These are phyloP conservation scores for Zeus faber DNA, from an alignment of 2,113 vertebrate species.

Conservation along the genomic window DNA sequence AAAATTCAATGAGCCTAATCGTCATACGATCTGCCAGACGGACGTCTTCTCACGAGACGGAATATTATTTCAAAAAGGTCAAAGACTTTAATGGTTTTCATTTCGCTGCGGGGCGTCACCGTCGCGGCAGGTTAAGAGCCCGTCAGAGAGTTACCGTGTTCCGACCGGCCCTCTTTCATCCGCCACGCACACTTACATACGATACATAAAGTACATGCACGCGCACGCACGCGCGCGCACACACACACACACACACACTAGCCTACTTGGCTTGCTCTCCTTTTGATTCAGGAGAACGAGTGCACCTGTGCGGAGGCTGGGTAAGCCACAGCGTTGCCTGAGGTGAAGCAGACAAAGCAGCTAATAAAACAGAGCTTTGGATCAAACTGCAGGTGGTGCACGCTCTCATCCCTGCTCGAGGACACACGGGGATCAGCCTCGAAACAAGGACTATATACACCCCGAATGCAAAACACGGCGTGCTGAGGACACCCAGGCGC, in stretches of 20 bases:
- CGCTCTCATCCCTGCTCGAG: too few species aligned
- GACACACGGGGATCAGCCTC: too few species aligned
- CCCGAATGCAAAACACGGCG: too few species aligned
- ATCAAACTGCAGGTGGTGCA: constrained; percentile 48
- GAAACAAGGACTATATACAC: too few species aligned
- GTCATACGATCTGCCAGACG: too few species aligned
- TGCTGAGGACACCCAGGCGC: too few species aligned
- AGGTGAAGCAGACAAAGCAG: constrained; percentile 49
- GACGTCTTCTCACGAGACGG: constrained; percentile 22
- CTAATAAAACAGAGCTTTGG: constrained; percentile 22
- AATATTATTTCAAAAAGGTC: constrained; percentile 21
- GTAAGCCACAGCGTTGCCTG: constrained; percentile 46
- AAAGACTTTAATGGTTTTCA: constrained; percentile 32
- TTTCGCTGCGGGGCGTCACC: constrained; percentile 41
- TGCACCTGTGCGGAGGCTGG: constrained; percentile 61
- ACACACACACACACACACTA: constrained; percentile 16
- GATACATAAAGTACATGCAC: constrained; percentile 18
- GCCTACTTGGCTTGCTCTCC: background rate
- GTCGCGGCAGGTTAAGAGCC: constrained; percentile 26
- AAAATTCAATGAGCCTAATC: too few species aligned
- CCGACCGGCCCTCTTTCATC: constrained; percentile 49
- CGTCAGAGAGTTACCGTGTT: constrained; percentile 42
- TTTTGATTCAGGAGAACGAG: constrained; percentile 40
- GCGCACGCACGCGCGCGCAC: constrained; percentile 3
- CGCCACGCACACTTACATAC: background rate